A percentile compares a stretch with the other conserved stretches of the same genome.
These are phyloP conservation scores for Alauda arvensis DNA, from an alignment of 2,797 vertebrate genomes.

Conservation along the genomic window DNA sequence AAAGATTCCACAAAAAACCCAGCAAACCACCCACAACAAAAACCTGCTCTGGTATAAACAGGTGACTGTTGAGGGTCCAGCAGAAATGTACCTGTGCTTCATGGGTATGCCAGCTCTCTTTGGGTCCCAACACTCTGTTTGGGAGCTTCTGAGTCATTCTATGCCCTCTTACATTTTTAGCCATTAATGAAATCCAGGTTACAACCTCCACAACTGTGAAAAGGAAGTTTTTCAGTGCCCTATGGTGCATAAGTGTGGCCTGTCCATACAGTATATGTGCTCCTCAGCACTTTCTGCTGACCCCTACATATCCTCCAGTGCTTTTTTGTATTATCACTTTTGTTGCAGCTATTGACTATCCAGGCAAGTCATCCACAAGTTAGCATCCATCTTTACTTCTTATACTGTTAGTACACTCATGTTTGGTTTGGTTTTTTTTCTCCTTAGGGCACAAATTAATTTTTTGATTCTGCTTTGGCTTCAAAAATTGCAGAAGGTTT, in stretches of 20 bases:
- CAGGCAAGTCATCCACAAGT: background rate
- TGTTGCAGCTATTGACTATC: background rate
- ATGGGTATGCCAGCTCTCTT: background rate
- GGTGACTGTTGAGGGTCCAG: background rate
- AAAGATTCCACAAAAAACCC: background rate
- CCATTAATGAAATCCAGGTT: background rate
- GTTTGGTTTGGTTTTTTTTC: background rate
- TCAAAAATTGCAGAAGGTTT: background rate
- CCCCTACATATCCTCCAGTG: background rate
- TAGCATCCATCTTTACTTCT: background rate
- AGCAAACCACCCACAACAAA: background rate
- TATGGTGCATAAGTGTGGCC: background rate
- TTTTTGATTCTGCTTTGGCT: background rate
- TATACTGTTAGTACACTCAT: background rate
- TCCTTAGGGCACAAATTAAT: background rate
- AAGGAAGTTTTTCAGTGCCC: background rate
- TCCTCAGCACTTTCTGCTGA: background rate
- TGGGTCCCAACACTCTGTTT: background rate
- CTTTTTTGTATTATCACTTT: background rate
- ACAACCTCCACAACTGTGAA: background rate
- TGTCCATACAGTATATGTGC: accelerated
- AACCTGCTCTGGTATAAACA: background rate
- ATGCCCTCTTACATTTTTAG: background rate
- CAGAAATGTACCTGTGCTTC: background rate
- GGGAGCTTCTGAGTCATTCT: background rate